Evolutionary conservation across 2,888 invertebrate species (phyloP).

Genomic region (Cephus sareptanus): DNA sequence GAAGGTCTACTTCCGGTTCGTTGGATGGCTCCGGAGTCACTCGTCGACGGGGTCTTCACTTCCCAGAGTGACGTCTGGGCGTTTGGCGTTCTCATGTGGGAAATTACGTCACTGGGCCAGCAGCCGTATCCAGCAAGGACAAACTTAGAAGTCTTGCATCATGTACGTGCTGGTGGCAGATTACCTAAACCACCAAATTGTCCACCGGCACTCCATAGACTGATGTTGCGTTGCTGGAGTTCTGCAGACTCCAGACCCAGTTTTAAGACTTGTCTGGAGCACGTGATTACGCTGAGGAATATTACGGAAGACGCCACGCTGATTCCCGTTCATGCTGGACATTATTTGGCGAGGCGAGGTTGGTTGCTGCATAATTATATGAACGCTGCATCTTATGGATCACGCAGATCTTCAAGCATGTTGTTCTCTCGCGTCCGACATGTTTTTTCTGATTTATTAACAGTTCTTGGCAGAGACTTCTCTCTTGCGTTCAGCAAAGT

Average conservation of each 20-base stretch:
- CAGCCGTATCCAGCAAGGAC: slow-evolving; percentile 96
- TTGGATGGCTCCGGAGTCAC: slow-evolving; percentile 98
- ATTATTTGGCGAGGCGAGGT: slow-evolving; percentile 58
- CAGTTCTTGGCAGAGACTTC: not conserved
- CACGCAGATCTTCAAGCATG: not conserved
- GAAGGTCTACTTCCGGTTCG: slow-evolving; percentile 90
- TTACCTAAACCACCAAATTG: slow-evolving; percentile 87
- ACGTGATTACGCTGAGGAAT: slow-evolving; percentile 52
- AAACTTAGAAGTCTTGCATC: slow-evolving; percentile 91
- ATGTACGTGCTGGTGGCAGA: slow-evolving; percentile 88
- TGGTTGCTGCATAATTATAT: slow-evolving; percentile 15
- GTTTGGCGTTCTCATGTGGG: slow-evolving; percentile 95
- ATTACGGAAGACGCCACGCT: slow-evolving; percentile 55
- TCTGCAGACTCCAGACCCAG: slow-evolving; percentile 86
- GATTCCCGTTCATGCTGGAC: slow-evolving; percentile 58
- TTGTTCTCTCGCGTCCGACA: not conserved
- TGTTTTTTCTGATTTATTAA: not conserved
- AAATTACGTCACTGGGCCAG: slow-evolving; percentile 94
- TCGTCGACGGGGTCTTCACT: slow-evolving; percentile 96
- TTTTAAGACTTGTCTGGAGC: slow-evolving; percentile 84
- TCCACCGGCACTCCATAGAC: slow-evolving; percentile 82
- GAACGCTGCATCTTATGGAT: not conserved
- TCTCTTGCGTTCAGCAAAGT: not conserved
- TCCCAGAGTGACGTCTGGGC: slow-evolving; percentile 98
- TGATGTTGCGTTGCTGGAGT: slow-evolving; percentile 92